These are phyloP conservation scores for Paralichthys olivaceus DNA, from an alignment of 2,113 vertebrate species.

Conservation along the genomic window DNA sequence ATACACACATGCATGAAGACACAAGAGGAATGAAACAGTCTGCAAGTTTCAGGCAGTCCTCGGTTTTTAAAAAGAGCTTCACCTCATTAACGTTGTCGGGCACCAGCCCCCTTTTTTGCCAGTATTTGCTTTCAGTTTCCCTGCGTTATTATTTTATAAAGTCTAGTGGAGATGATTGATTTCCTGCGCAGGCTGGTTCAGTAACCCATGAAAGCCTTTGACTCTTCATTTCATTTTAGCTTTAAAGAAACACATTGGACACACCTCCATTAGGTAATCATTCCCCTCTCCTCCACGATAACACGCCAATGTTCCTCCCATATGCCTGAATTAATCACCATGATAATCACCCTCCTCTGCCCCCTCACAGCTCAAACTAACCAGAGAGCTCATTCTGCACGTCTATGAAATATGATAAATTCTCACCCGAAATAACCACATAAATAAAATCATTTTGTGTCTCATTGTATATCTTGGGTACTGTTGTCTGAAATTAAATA, in stretches of 20 bases:
- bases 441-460: slow-evolving; percentile 55
- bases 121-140: slow-evolving; percentile 51
- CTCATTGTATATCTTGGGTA: slow-evolving; percentile 29
- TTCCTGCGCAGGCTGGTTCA: slow-evolving; percentile 50
- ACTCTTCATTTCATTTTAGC: slow-evolving; percentile 55
- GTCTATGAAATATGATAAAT: slow-evolving; percentile 56
- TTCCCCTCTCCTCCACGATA: slow-evolving; percentile 56
- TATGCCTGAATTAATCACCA: slow-evolving; percentile 72
- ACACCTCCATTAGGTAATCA: slow-evolving; percentile 70
- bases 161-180: slow-evolving; percentile 62
- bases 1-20: slow-evolving; percentile 22
- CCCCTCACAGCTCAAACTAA: slow-evolving; percentile 60
- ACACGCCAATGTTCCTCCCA: slow-evolving; percentile 59
- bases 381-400: slow-evolving; percentile 41
- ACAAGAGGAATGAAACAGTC: neutral
- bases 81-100: slow-evolving; percentile 55
- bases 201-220: slow-evolving; percentile 52
- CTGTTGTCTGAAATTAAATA: slow-evolving; percentile 27
- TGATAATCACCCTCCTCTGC: slow-evolving; percentile 71
- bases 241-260: slow-evolving; percentile 68
- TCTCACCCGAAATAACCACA: slow-evolving; percentile 24
- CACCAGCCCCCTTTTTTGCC: slow-evolving; percentile 27
- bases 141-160: slow-evolving; percentile 59
- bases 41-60: neutral
- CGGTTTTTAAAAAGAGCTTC: slow-evolving; percentile 35